These are phyloP conservation scores for Lasioglossum villosulum DNA, from an alignment of 2,888 invertebrate species.

Conservation along the genomic window DNA sequence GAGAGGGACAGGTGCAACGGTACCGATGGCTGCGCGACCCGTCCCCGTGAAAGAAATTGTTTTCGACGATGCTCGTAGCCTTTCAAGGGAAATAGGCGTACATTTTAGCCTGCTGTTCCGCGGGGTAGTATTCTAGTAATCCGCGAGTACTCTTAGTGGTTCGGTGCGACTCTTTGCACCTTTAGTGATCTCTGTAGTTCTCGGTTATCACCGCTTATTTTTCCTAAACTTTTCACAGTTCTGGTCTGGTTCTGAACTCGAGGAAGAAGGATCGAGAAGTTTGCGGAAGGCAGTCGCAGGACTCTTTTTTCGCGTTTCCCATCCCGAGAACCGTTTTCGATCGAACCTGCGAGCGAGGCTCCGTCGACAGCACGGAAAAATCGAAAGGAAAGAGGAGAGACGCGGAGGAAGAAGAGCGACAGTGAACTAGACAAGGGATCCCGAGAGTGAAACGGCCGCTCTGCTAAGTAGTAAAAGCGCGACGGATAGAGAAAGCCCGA, in stretches of 20 bases:
- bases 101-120: too few relatives aligned
- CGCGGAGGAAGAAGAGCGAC: conserved; percentile 1
- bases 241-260: neutral
- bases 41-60: neutral
- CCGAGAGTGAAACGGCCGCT: conserved; percentile 54
- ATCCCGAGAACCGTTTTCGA: neutral
- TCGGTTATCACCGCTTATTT: too few relatives aligned
- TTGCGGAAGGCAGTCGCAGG: neutral
- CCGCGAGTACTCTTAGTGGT: too few relatives aligned
- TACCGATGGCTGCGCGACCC: neutral
- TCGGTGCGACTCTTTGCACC: too few relatives aligned
- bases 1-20: neutral
- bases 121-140: too few relatives aligned
- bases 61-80: neutral
- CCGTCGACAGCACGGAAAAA: conserved; percentile 22
- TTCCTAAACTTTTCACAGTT: too few relatives aligned
- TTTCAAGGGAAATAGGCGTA: neutral
- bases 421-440: conserved; percentile 33
- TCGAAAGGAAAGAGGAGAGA: conserved; percentile 15
- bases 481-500: conserved; percentile 16
- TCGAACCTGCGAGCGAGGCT: neutral
- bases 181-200: too few relatives aligned
- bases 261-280: neutral
- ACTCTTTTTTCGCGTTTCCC: neutral
- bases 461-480: conserved; percentile 30